Evolutionary conservation across 2,888 invertebrate genomes (phyloP), one percentile per base, ranked within the genome.

Genomic region (Marronus borbonicus): DNA sequence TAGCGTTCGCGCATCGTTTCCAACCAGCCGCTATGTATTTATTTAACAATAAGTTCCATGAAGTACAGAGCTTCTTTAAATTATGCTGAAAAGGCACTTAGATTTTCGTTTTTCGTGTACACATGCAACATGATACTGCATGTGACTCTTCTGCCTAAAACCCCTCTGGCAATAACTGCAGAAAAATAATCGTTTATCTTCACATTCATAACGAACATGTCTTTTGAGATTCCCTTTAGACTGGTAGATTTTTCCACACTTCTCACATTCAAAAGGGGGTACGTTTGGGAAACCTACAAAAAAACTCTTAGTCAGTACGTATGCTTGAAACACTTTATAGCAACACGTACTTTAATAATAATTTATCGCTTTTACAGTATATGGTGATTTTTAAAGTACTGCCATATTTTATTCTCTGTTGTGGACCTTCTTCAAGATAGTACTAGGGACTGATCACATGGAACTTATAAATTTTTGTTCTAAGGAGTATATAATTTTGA

Each of bases 171-270:
- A 79, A 24, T 65, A 39, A 24, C n/a, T 39, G 66, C 79, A 79
- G 17, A 49, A 44, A 65, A 79, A 79, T 44, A 39, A 24, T 44
- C 70, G 49, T 24, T 77, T 65, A 17, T 68, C 68, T 36, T 77
- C 65, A 31, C 79, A 79, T 65, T 81, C 81, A 60, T 80, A 79
- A 17, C 66, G 76, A 74, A 78, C 55, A 58, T 81, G 81, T 28
- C 81, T 77, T 10, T 74, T 64, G 28, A 81, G 65, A 52, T 72
- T 17, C 82, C 78, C 79, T 52, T 79, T 81, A 20, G 76, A 65
- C 36, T 64, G 79, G 44, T 81, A 81, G 64, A 68, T 55, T 69
- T 76, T 74, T 44, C 17, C 24, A 28, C 72, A 74, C n/a, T 14
- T 74, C 49, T 36, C 24, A 44, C 72, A 74, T 3, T 39, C 24